phyloP scores from a whole-genome alignment of 2,113 vertebrate species.

The Thalassoma bifasciatum region DNA sequence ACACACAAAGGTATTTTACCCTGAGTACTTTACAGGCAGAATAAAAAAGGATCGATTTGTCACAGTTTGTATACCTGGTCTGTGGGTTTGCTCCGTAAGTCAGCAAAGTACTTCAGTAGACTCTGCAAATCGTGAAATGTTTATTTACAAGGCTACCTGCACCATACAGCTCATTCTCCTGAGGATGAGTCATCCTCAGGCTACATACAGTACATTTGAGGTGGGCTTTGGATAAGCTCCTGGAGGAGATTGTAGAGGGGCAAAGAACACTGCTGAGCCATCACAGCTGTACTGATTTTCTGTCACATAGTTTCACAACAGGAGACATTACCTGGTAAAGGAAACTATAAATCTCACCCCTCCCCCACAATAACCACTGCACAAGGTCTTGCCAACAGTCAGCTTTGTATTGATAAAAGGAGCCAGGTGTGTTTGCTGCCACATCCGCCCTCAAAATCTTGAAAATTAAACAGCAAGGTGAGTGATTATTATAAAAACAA shows the following conservation, averaged over 20 bases:
- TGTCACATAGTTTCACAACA: constrained; percentile 82
- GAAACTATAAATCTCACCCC: constrained; percentile 74
- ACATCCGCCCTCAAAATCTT: constrained; percentile 13
- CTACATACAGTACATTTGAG: constrained; percentile 73
- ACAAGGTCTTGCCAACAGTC: constrained; percentile 67
- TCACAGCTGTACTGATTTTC: constrained; percentile 80
- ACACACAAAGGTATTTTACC: constrained; percentile 31
- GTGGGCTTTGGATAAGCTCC: constrained; percentile 73
- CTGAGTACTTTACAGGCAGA: constrained; percentile 7
- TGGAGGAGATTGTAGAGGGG: constrained; percentile 68
- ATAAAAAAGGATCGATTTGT: constrained; percentile 45
- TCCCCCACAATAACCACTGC: constrained; percentile 51
- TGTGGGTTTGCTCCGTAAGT: constrained; percentile 63
- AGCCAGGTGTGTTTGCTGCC: constrained; percentile 53
- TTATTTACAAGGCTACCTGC: constrained; percentile 81
- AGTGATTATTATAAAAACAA: not conserved
- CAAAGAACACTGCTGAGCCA: constrained; percentile 75
- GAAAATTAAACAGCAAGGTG: not conserved
- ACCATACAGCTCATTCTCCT: constrained; percentile 70
- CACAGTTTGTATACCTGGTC: constrained; percentile 56
- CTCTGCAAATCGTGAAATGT: constrained; percentile 72
- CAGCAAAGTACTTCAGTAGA: constrained; percentile 63
- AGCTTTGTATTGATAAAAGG: constrained; percentile 55
- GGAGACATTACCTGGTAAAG: constrained; percentile 77
- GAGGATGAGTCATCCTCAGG: constrained; percentile 83